Evolutionary conservation across 2,888 invertebrate species (phyloP), one percentile per base, ranked within the genome.

Genomic region (Diaphora mendica): DNA sequence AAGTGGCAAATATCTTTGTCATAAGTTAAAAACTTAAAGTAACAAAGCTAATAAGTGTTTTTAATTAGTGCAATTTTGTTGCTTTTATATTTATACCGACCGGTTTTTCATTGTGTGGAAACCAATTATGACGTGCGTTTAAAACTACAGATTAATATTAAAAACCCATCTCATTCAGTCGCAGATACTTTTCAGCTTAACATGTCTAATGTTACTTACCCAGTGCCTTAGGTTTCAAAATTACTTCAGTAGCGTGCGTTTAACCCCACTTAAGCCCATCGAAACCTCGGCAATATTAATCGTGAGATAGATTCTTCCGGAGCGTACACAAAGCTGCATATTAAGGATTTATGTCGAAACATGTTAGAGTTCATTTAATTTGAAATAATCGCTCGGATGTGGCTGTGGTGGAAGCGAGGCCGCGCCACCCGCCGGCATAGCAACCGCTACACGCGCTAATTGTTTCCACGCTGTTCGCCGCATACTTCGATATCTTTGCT

Each of bases 351-450:
- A 75, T 88, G 82, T 84, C 77, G 82, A 86, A 87, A 86, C 83
- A 77, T 76, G 79, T 77, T 79, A 73, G 70, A 85, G 82, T 81
- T 90, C 88, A 90, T 88, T 87, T 82, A 87, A 88, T 89, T 88
- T 86, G 85, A 87, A 83, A 82, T 87, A 86, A 87, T 85, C 85
- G 79, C 75, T 82, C 77, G 81, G 84, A 83, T 84, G 83, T 80
- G 80, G 83, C 65, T 72, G 70, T 68, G 35, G 75, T 69, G 64
- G 75, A 72, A 69, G 79, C 80, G 78, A 78, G 82, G 79, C 73
- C 78, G 76, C 71, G 9, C n/a, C 26, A 44, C 35, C 23, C 76
- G 67, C 80, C 82, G 82, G 79, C 82, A 79, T 82, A 77, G 83
- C 80, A 88, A 84, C 83, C 73, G 79, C 82, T 77, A 78, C 78